Percentiles rank a stretch among this genome's conserved stretches.
These are phyloP conservation scores for Tricholaema leucomelas DNA, from an alignment of 2,113 vertebrate species.

Conservation along the genomic window DNA sequence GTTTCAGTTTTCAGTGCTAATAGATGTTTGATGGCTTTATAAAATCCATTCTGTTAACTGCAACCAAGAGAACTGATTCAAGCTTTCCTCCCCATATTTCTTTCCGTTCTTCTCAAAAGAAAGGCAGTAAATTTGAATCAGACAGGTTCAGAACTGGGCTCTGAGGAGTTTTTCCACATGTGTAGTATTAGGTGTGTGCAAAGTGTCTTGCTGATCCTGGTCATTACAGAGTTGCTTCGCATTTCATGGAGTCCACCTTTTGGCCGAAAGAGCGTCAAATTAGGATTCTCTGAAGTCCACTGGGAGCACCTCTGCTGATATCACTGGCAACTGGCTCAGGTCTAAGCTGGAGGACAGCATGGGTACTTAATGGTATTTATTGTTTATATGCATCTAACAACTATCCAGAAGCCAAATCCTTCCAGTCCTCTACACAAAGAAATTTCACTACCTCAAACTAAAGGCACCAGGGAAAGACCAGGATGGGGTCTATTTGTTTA, in stretches of 20 bases:
- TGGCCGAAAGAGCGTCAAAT: background rate
- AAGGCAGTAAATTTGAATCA: slow-evolving; percentile 39
- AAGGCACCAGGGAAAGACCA: background rate
- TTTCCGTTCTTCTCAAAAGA: slow-evolving; percentile 4
- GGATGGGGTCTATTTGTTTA: background rate
- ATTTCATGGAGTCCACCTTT: background rate
- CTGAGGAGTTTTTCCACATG: background rate
- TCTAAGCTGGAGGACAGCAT: background rate
- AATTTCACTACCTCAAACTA: background rate
- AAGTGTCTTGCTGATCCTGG: background rate
- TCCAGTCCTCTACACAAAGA: background rate
- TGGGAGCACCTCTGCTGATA: background rate
- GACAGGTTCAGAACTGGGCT: slow-evolving; percentile 11
- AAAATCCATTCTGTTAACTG: slow-evolving; percentile 18
- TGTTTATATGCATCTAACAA: background rate
- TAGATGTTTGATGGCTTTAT: background rate
- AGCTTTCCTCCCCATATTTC: background rate
- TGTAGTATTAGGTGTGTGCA: background rate
- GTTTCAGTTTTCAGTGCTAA: slow-evolving; percentile 18
- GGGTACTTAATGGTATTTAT: background rate
- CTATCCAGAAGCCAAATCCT: background rate
- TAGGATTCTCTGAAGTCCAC: background rate
- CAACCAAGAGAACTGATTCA: slow-evolving; percentile 27
- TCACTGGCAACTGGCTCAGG: background rate
- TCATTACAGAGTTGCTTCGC: background rate